A percentile compares a stretch with the other conserved stretches of the same genome.
Conservation (phyloP, 1,140 invertebrate genomes). For the Temnothorax longispinosus region DNA sequence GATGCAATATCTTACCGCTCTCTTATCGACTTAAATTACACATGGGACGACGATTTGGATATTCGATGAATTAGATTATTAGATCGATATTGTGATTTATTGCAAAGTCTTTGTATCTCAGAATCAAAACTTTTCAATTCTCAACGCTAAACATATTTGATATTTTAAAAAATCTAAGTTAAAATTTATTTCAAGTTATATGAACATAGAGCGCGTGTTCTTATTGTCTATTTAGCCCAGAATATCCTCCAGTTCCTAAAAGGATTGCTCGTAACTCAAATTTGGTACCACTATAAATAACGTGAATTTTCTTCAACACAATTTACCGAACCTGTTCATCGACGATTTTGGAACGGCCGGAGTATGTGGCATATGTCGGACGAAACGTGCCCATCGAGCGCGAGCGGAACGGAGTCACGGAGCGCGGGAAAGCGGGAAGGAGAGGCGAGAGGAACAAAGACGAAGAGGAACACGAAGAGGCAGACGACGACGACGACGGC, state of each 20-base stretch:
- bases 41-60: background rate
- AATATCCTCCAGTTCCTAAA: background rate
- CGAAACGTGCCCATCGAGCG: slow-evolving; percentile 1
- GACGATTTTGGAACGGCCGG: background rate
- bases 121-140: background rate
- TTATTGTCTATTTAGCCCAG: background rate
- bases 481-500: background rate
- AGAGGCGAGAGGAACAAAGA: slow-evolving; percentile 20
- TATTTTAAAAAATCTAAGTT: background rate
- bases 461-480: slow-evolving; percentile 20
- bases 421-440: background rate
- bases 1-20: slow-evolving; percentile 22
- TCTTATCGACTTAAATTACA: slow-evolving; percentile 25
- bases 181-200: background rate
- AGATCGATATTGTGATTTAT: background rate
- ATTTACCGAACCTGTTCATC: slow-evolving; percentile 11
- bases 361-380: background rate
- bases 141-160: background rate
- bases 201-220: background rate
- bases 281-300: background rate
- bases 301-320: background rate
- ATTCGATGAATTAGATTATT: background rate
- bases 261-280: background rate
- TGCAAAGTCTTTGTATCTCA: background rate
- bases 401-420: background rate